Evolutionary conservation across 2,113 vertebrate genomes (phyloP).

Genomic region (Noctilio leporinus): DNA sequence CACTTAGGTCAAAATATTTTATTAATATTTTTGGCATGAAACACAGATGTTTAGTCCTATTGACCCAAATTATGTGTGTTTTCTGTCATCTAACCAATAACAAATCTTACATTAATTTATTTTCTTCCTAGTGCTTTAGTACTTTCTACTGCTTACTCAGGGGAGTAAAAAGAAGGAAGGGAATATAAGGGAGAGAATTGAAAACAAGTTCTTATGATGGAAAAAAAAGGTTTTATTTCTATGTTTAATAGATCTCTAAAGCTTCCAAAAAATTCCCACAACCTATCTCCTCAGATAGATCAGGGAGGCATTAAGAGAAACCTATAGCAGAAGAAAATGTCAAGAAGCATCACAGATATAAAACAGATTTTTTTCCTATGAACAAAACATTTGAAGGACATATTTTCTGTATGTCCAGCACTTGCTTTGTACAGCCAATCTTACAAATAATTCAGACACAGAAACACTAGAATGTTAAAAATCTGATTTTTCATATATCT

Average conservation of each 20-base stretch:
- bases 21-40: not conserved
- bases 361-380: slow-evolving; percentile 53
- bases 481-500: not conserved
- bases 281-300: slow-evolving; percentile 55
- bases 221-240: slow-evolving; percentile 35
- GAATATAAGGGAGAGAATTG: not conserved
- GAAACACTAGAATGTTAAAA: slow-evolving; percentile 39
- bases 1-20: not conserved
- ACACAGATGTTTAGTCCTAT: not conserved
- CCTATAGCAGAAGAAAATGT: slow-evolving; percentile 63
- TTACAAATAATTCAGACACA: slow-evolving; percentile 50
- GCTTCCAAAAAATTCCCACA: not conserved
- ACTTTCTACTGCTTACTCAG: not conserved
- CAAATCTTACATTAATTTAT: not conserved
- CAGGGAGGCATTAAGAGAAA: slow-evolving; percentile 64
- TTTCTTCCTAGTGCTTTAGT: not conserved
- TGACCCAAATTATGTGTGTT: not conserved
- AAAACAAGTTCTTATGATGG: not conserved
- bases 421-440: slow-evolving; percentile 35
- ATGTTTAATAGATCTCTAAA: slow-evolving; percentile 31
- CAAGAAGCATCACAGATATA: slow-evolving; percentile 43
- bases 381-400: slow-evolving; percentile 35
- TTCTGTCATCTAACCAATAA: not conserved
- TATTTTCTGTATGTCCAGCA: slow-evolving; percentile 56
- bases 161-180: not conserved